Evolutionary conservation across 2,113 vertebrate genomes (phyloP).

Genomic region (Silurus asotus): DNA sequence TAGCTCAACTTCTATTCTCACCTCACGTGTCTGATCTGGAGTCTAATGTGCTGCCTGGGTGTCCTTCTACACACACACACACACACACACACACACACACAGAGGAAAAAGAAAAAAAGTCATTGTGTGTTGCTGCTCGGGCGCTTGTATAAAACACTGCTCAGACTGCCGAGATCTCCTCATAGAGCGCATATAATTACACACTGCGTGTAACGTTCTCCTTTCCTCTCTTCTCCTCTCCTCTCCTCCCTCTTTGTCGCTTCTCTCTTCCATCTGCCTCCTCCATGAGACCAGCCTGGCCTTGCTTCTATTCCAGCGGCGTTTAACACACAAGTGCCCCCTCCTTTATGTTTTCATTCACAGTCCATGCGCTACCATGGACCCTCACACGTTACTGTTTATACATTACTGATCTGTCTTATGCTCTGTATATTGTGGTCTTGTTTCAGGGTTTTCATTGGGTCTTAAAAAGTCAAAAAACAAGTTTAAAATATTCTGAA

Average conservation of each 20-base stretch:
- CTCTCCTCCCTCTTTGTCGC: neutral
- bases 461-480: too few relatives aligned
- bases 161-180: constrained; percentile 18
- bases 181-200: constrained; percentile 47
- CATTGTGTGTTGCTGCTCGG: constrained; percentile 44
- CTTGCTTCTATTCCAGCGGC: constrained; percentile 9
- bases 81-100: constrained; percentile 13
- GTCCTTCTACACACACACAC: neutral
- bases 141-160: constrained; percentile 44
- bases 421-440: too few relatives aligned
- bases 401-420: too few relatives aligned
- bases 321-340: neutral
- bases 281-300: neutral
- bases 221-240: neutral
- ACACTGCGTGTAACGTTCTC: constrained; percentile 31
- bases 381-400: too few relatives aligned
- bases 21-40: constrained; percentile 34
- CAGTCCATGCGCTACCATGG: too few relatives aligned
- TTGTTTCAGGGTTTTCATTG: too few relatives aligned
- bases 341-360: neutral
- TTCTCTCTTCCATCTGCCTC: neutral
- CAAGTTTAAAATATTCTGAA: too few relatives aligned
- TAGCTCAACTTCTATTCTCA: constrained; percentile 38
- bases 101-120: neutral
- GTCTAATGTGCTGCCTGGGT: constrained; percentile 25